Evolutionary conservation across 2,797 vertebrate genomes (phyloP).

Genomic region (Peromyscus eremicus): DNA sequence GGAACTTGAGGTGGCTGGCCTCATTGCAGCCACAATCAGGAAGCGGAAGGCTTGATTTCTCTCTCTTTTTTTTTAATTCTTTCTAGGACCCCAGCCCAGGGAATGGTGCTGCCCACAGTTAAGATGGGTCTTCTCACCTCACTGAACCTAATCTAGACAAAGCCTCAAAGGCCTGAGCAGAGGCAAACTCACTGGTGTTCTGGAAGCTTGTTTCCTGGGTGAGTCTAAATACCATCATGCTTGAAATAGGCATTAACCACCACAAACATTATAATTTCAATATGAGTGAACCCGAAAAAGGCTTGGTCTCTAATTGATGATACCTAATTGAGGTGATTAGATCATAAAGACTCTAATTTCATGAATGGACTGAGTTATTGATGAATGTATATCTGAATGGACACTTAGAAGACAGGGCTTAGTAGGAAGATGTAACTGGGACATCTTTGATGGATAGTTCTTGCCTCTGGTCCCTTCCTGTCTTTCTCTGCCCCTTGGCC

Average conservation of each 20-base stretch:
- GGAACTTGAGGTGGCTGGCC: neutral
- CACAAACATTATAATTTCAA: neutral
- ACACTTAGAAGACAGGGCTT: neutral
- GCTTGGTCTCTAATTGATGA: neutral
- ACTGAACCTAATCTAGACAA: neutral
- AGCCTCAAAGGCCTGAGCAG: neutral
- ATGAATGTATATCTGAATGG: neutral
- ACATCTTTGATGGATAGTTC: neutral
- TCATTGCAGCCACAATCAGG: neutral
- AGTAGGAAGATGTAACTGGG: neutral
- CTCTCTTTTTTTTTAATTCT: neutral
- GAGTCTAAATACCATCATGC: neutral
- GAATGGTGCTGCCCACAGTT: neutral
- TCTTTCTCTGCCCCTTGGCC: neutral
- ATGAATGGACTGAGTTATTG: neutral
- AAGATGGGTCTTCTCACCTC: neutral
- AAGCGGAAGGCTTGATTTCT: neutral
- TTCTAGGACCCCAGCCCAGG: neutral
- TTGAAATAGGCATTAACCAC: neutral
- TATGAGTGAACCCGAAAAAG: neutral
- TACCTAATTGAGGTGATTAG: neutral
- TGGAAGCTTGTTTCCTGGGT: neutral
- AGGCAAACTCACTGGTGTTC: neutral
- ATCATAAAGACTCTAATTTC: neutral
- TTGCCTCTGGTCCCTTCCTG: neutral